Evolutionary conservation across 1,140 invertebrate genomes (phyloP).

Genomic region (Belonocnema kinseyi): DNA sequence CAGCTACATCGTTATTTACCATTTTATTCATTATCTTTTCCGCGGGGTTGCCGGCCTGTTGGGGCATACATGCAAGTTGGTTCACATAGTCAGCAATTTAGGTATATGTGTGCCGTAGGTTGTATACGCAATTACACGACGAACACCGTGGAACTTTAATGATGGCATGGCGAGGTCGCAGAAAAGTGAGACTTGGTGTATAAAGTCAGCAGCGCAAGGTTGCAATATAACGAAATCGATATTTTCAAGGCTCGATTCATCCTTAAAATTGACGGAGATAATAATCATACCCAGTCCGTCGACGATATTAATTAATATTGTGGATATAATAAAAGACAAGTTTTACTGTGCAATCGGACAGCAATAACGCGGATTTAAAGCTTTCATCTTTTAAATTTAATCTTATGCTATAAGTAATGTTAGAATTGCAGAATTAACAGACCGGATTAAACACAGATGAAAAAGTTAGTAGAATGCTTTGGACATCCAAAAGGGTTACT

Average conservation of each 20-base stretch:
- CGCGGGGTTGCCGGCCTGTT: conserved; percentile 39
- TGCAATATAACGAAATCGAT: conserved; percentile 30
- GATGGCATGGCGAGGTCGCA: conserved; percentile 36
- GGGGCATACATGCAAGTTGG: conserved; percentile 33
- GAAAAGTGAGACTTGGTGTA: conserved; percentile 27
- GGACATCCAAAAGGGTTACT: no score
- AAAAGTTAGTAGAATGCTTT: no score
- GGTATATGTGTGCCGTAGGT: conserved; percentile 27
- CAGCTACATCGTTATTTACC: conserved; percentile 55
- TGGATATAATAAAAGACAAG: conserved; percentile 14
- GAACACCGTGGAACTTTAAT: conserved; percentile 42
- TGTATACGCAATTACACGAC: conserved; percentile 40
- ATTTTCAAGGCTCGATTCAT: conserved; percentile 27
- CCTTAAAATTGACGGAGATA: conserved; percentile 31
- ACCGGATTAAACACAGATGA: no score
- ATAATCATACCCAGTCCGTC: conserved; percentile 3
- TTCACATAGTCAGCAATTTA: conserved; percentile 13
- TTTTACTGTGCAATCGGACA: not conserved
- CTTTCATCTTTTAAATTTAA: not conserved
- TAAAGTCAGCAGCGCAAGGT: conserved; percentile 31
- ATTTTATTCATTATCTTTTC: conserved; percentile 60
- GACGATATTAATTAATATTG: conserved; percentile 19
- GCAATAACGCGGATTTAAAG: not conserved
- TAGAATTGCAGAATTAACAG: not conserved
- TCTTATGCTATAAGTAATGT: not conserved